Evolutionary conservation across 1,140 invertebrate species (phyloP).

Genomic region (Armadillidium nasatum): DNA sequence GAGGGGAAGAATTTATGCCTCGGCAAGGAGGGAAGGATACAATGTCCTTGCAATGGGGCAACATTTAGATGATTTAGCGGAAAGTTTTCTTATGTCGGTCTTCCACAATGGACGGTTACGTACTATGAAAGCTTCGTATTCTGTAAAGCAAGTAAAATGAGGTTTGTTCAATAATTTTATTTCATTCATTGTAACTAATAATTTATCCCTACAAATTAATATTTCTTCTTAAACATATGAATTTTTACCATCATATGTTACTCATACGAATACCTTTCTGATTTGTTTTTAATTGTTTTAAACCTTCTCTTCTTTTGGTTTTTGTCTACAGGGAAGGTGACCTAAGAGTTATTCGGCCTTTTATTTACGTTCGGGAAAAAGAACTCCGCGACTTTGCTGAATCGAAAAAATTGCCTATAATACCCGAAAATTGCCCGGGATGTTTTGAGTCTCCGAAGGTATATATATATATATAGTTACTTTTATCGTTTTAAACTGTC

Average conservation of each 20-base stretch:
- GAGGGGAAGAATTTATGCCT: slow-evolving; percentile 66
- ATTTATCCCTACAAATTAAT: neutral
- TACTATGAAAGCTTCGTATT: slow-evolving; percentile 79
- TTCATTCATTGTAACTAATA: neutral
- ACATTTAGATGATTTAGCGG: slow-evolving; percentile 76
- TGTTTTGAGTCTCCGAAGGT: slow-evolving; percentile 62
- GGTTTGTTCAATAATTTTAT: too few relatives aligned
- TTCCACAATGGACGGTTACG: slow-evolving; percentile 73
- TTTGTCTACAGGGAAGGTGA: slow-evolving; percentile 62
- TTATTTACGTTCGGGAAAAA: slow-evolving; percentile 78
- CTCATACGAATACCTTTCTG: too few relatives aligned
- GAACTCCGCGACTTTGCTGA: slow-evolving; percentile 64
- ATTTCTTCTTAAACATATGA: neutral
- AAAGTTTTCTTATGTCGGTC: slow-evolving; percentile 75
- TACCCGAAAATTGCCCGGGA: slow-evolving; percentile 59
- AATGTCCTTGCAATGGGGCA: slow-evolving; percentile 82
- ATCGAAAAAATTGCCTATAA: slow-evolving; percentile 62
- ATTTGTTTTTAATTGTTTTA: too few relatives aligned
- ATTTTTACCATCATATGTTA: neutral
- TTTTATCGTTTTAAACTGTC: neutral
- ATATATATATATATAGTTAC: slow-evolving; percentile 33
- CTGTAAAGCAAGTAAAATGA: slow-evolving; percentile 52
- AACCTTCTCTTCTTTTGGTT: too few relatives aligned
- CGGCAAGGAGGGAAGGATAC: slow-evolving; percentile 69
- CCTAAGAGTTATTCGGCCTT: slow-evolving; percentile 76